These are phyloP conservation scores for Eupithecia pulchellata DNA, from an alignment of 2,888 invertebrate genomes.

Conservation along the genomic window DNA sequence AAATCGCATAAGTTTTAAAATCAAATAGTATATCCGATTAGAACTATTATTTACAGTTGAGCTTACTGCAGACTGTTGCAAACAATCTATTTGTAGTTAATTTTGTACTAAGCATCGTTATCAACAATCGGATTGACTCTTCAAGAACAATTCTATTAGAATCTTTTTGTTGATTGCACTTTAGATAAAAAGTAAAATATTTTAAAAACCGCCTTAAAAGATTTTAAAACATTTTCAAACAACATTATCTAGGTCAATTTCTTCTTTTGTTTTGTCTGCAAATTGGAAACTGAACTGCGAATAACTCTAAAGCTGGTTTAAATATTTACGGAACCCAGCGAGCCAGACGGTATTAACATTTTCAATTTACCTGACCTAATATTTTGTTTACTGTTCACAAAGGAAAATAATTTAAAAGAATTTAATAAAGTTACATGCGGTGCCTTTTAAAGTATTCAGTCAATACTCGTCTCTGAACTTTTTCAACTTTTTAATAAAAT, in stretches of 20 bases:
- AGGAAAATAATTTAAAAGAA: constrained; percentile 42
- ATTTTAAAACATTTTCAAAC: neutral
- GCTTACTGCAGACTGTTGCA: no score
- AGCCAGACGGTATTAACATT: constrained; percentile 40
- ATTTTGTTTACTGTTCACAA: constrained; percentile 42
- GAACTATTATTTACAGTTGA: no score
- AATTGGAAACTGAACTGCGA: constrained; percentile 26
- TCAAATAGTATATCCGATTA: no score
- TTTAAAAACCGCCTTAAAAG: neutral
- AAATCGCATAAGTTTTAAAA: no score
- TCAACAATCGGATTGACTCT: no score
- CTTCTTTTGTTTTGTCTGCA: constrained; percentile 29
- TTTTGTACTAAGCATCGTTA: no score
- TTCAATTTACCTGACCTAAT: constrained; percentile 43
- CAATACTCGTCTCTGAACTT: constrained; percentile 20
- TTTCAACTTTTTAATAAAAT: neutral
- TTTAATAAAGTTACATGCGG: constrained; percentile 38
- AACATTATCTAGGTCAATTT: constrained; percentile 29
- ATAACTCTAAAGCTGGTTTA: constrained; percentile 28
- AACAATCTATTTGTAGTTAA: no score
- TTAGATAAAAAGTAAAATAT: no score
- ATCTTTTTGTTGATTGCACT: no score
- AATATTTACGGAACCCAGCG: constrained; percentile 32
- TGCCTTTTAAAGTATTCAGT: constrained; percentile 17
- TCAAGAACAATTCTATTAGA: no score